Conservation (phyloP, 1,140 invertebrate species). For the Saccostrea echinata region DNA sequence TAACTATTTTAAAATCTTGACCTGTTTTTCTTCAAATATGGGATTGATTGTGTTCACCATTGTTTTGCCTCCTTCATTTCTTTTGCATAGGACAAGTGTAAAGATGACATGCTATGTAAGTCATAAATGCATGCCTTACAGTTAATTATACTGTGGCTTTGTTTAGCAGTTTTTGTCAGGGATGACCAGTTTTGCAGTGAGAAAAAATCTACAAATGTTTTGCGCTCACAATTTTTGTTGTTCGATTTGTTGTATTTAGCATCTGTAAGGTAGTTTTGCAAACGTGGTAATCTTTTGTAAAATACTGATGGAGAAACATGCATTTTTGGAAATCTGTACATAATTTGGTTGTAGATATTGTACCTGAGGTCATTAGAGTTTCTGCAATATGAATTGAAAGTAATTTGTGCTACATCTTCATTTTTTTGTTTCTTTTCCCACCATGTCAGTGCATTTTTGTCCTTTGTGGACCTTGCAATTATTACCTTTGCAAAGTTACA, state of each 20-base stretch:
- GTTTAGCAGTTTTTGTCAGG: not conserved
- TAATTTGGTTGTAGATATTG: not conserved
- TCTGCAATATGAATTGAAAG: too few species aligned
- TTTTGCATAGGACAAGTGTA: not conserved
- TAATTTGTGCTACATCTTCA: too few species aligned
- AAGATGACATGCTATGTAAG: too few species aligned
- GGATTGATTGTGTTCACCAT: not conserved
- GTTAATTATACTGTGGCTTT: not conserved
- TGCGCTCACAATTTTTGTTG: not conserved
- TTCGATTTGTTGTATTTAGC: not conserved
- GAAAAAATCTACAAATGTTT: not conserved
- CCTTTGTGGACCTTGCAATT: too few species aligned
- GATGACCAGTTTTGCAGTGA: not conserved
- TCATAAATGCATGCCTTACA: too few species aligned
- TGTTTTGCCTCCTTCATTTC: not conserved
- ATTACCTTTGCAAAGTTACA: too few species aligned
- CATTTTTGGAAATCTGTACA: not conserved
- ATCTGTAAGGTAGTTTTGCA: not conserved
- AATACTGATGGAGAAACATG: not conserved
- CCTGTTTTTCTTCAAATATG: not conserved
- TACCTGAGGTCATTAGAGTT: not conserved
- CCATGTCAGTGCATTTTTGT: too few species aligned
- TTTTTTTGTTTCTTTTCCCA: too few species aligned
- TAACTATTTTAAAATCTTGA: not conserved
- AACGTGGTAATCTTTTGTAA: not conserved